A percentile compares a stretch with the other conserved stretches of the same genome.
These are phyloP conservation scores for Zaprionus inermis DNA, from an alignment of 1,140 invertebrate genomes.

Conservation along the genomic window DNA sequence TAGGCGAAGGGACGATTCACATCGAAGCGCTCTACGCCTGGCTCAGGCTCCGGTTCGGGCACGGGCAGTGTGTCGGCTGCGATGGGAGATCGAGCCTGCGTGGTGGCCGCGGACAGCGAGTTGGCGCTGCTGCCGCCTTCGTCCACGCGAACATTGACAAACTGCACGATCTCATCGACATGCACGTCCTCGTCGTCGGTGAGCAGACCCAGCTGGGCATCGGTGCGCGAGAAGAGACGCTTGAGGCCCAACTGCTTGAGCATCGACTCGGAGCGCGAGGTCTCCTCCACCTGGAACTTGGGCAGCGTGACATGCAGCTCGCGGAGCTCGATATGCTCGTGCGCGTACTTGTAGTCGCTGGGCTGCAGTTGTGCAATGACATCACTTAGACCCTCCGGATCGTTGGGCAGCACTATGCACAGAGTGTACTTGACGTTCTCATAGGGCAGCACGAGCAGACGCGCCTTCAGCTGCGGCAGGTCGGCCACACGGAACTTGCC, in stretches of 20 bases:
- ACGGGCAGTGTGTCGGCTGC: slow-evolving; percentile 36
- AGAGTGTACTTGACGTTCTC: slow-evolving; percentile 86
- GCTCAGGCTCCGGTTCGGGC: slow-evolving; percentile 59
- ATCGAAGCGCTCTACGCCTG: slow-evolving; percentile 84
- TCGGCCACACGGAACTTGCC: slow-evolving; percentile 85
- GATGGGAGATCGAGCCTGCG: slow-evolving; percentile 50
- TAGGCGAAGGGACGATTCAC: slow-evolving; percentile 89
- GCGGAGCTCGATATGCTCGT: slow-evolving; percentile 37
- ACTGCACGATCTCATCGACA: slow-evolving; percentile 87
- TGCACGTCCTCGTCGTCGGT: slow-evolving; percentile 85
- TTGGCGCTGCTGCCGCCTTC: slow-evolving; percentile 80
- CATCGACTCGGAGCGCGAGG: slow-evolving; percentile 75
- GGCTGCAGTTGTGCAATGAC: slow-evolving; percentile 71
- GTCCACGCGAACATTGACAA: slow-evolving; percentile 86
- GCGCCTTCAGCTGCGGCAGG: slow-evolving; percentile 85
- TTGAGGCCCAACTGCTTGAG: slow-evolving; percentile 85
- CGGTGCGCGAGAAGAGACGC: slow-evolving; percentile 86
- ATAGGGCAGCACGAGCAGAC: slow-evolving; percentile 86
- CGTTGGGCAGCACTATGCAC: slow-evolving; percentile 85
- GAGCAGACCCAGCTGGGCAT: slow-evolving; percentile 86
- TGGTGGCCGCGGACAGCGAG: slow-evolving; percentile 59
- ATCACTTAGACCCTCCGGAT: slow-evolving; percentile 85
- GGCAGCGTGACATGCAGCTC: slow-evolving; percentile 73
- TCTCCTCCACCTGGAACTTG: slow-evolving; percentile 79
- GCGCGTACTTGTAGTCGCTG: slow-evolving; percentile 58